These are phyloP conservation scores for Dicerorhinus sumatrensis DNA, from an alignment of 2,113 vertebrate genomes.

Conservation along the genomic window DNA sequence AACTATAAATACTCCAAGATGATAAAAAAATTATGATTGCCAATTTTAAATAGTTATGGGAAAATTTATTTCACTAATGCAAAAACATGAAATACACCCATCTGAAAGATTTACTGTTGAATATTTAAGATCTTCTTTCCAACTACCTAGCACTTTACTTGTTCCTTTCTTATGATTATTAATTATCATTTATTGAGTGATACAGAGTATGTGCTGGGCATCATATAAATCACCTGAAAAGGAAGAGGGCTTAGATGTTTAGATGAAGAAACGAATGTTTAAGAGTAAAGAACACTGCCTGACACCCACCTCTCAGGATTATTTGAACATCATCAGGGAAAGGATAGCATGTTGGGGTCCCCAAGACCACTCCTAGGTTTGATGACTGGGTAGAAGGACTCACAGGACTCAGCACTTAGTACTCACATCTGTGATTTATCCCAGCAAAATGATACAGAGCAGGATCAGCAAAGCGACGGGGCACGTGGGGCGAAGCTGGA, in stretches of 20 bases:
- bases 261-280: not conserved
- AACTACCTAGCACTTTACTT: not conserved
- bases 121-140: not conserved
- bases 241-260: not conserved
- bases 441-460: not conserved
- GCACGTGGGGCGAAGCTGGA: not conserved
- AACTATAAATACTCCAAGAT: constrained; percentile 36
- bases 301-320: not conserved
- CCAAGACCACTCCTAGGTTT: not conserved
- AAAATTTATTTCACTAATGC: not conserved
- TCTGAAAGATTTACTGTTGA: not conserved
- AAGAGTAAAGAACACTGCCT: not conserved
- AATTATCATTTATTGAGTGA: not conserved
- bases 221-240: not conserved
- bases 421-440: not conserved
- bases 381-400: not conserved
- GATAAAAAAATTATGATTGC: not conserved
- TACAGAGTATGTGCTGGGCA: not conserved
- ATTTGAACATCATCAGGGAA: not conserved
- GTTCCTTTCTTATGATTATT: not conserved
- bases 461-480: not conserved
- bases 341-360: not conserved
- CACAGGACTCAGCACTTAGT: not conserved
- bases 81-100: constrained; percentile 14
- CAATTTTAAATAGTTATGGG: not conserved